These are phyloP conservation scores for Melanogrammus aeglefinus DNA, from an alignment of 2,797 vertebrate species.

Conservation along the genomic window DNA sequence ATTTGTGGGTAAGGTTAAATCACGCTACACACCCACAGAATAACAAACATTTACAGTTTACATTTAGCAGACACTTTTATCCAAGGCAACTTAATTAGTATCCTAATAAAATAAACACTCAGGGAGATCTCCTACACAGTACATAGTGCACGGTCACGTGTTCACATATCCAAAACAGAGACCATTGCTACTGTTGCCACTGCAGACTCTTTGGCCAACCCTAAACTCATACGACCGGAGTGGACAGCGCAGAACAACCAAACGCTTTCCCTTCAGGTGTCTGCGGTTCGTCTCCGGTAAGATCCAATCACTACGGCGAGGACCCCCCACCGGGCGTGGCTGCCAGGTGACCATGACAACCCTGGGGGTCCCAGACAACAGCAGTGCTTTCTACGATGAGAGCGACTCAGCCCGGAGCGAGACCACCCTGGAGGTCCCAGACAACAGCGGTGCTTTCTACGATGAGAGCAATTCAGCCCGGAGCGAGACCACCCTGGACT, in stretches of 20 bases:
- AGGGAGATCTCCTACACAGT: too few species aligned
- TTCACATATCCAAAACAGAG: not conserved
- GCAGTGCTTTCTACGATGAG: slow-evolving; percentile 15
- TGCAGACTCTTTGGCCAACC: too few species aligned
- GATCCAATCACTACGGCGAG: slow-evolving; percentile 6
- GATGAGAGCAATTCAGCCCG: not conserved
- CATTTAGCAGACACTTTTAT: too few species aligned
- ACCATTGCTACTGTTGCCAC: too few species aligned
- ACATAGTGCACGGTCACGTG: not conserved
- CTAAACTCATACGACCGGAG: not conserved
- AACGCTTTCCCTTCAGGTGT: slow-evolving; percentile 42
- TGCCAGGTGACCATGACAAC: slow-evolving; percentile 30
- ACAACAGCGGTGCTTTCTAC: slow-evolving; percentile 17
- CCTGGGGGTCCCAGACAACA: not conserved
- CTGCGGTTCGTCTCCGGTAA: slow-evolving; percentile 7
- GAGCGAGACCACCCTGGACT: not conserved
- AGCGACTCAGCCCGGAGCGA: not conserved
- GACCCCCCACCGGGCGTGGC: not conserved
- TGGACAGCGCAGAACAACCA: not conserved
- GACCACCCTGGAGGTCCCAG: not conserved
- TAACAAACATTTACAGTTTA: too few species aligned
- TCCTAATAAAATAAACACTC: too few species aligned
- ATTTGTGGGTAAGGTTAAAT: not conserved
- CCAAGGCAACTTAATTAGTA: too few species aligned
- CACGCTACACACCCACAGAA: not conserved